Base-by-base conservation (phyloP, 1,140 invertebrate species). In the Physella acuta region DNA sequence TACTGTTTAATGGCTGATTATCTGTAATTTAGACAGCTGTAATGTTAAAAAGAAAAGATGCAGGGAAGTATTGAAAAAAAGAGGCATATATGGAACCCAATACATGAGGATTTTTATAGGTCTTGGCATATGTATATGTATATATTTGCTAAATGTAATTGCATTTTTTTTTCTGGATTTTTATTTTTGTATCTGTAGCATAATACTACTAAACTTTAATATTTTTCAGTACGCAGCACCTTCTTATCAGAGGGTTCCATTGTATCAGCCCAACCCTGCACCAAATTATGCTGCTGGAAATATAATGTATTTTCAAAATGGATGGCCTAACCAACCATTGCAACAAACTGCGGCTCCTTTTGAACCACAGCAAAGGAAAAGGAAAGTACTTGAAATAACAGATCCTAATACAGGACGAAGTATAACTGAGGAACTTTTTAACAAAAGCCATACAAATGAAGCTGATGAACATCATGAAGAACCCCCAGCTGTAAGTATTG, bases 381-480 rank as follows among this genome's bases (percentile, higher is more conserved):
- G 39, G 26, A 61, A 44, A 24, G 36, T 64, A 3, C n/a, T 64
- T 26, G 52, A 33, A 39, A 64, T 64, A 16, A 64, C 17, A n/a
- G 62, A 64, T 36, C 62, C 62, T 26, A 28, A 64, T 30, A 64
- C 62, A 4, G 62, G 62, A 14, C 37, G 44, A 2, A 33, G 52
- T 36, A 64, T 64, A 2, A 64, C 62, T 31, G 44, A 49, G 16
- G 62, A 64, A 36, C 16, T 64, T 1, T 51, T 8, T 20, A 33
- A 28, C 44, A 51, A 28, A 52, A 14, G 28, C 33, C 39, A 64
- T 16, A 17, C 26, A 20, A 20, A 26, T 24, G 24, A n/a, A 31
- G 26, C 24, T 30, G 62, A 64, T 17, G 49, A 64, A 30, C 49
- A 5, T 8, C n/a, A 52, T 51, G 39, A 64, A 64, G 62, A 64